These are phyloP conservation scores for Macrostomum lignano DNA, from an alignment of 1,140 invertebrate species.

Conservation along the genomic window DNA sequence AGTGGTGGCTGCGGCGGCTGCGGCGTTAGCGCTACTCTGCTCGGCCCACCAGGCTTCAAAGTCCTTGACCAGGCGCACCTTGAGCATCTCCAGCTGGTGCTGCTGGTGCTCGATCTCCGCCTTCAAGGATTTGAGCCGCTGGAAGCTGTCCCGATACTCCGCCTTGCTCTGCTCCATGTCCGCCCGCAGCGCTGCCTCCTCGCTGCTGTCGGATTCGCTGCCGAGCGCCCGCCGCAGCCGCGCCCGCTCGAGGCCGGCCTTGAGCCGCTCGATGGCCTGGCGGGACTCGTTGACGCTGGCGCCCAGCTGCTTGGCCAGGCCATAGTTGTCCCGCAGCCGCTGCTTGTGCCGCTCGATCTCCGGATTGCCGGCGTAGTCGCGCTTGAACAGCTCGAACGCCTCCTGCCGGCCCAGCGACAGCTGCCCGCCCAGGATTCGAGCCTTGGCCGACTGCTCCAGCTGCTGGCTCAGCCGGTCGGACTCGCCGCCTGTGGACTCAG, in stretches of 20 bases:
- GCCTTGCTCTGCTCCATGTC: no score
- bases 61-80: constrained; percentile 26
- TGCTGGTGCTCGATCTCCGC: constrained; percentile 26
- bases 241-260: constrained; percentile 19
- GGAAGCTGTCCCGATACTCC: neutral
- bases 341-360: constrained; percentile 20
- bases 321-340: constrained; percentile 17
- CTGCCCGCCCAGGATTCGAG: no score
- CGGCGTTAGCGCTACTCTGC: neutral
- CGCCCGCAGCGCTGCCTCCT: no score
- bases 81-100: constrained; percentile 23
- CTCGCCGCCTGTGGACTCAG: constrained; percentile 7
- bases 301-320: constrained; percentile 20
- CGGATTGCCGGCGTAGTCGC: constrained; percentile 18
- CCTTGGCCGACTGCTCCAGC: constrained; percentile 1
- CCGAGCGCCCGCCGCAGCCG: no score
- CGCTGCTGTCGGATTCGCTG: no score
- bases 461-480: constrained; percentile 5
- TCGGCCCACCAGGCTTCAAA: constrained; percentile 26
- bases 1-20: no score
- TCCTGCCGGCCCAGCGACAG: constrained; percentile 25
- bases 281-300: constrained; percentile 19
- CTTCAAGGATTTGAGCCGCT: constrained; percentile 15
- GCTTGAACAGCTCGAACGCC: constrained; percentile 24
- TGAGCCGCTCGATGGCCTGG: no score